Percentiles rank a stretch among this genome's conserved stretches.
Conservation (phyloP, 2,797 vertebrate species). For the Rhynchotus rufescens region DNA sequence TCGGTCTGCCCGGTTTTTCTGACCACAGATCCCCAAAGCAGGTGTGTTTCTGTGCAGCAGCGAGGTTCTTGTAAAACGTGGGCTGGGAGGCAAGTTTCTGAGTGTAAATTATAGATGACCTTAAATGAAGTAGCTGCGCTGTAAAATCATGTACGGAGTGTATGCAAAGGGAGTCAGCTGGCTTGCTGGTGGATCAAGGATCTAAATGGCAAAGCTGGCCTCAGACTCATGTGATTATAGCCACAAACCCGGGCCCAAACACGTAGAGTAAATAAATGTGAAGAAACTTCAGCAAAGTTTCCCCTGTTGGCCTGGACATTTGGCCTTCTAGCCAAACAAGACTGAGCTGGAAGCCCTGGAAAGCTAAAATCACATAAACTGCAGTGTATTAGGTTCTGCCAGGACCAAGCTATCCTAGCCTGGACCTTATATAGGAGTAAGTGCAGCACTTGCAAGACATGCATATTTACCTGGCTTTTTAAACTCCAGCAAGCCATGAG, state of each 20-base stretch:
- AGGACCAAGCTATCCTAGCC: not conserved
- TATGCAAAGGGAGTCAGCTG: not conserved
- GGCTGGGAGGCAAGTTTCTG: not conserved
- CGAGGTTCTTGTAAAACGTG: not conserved
- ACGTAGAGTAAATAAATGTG: not conserved
- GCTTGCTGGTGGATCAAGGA: not conserved
- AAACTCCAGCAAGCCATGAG: not conserved
- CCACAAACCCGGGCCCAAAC: not conserved
- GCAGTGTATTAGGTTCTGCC: accelerated
- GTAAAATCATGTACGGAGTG: accelerated
- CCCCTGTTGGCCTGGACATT: not conserved
- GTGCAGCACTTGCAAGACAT: not conserved
- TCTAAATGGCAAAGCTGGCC: not conserved
- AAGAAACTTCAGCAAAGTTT: not conserved
- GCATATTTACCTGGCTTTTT: no score
- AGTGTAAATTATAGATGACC: not conserved
- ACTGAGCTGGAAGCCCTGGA: not conserved
- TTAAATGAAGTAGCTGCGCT: not conserved
- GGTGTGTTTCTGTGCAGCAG: not conserved
- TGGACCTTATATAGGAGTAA: not conserved
- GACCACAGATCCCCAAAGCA: not conserved
- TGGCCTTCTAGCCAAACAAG: not conserved
- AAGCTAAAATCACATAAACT: not conserved
- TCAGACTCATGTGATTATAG: not conserved
- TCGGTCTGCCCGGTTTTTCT: not conserved